Percentiles rank a stretch among this genome's conserved stretches.
These are phyloP conservation scores for Cynopterus sphinx DNA, from an alignment of 2,797 vertebrate genomes.

Conservation along the genomic window DNA sequence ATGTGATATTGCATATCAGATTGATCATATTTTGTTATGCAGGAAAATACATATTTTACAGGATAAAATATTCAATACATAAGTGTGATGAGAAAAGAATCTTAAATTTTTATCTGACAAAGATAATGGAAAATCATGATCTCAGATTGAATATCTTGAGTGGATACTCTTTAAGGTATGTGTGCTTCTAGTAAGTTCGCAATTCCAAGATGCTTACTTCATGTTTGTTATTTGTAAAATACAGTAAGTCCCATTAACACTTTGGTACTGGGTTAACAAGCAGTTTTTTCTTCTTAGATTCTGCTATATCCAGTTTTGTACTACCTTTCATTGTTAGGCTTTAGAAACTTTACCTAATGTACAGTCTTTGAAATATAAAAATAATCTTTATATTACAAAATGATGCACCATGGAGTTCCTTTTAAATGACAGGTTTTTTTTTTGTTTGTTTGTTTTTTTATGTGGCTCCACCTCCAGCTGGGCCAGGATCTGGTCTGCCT, in stretches of 20 bases:
- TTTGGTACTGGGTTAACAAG: neutral
- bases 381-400: neutral
- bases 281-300: neutral
- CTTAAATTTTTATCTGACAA: neutral
- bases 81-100: neutral
- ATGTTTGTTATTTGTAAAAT: neutral
- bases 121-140: constrained; percentile 20
- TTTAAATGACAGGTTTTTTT: neutral
- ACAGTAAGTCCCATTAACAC: neutral
- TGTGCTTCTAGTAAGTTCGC: neutral
- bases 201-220: neutral
- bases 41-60: constrained; percentile 6
- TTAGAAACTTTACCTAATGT: constrained; percentile 20
- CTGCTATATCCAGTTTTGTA: neutral
- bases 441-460: neutral
- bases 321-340: neutral
- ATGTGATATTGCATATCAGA: neutral
- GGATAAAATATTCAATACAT: constrained; percentile 21
- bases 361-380: constrained; percentile 14
- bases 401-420: neutral
- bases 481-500: neutral
- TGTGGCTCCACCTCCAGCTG: neutral
- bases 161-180: neutral
- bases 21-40: neutral
- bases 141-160: neutral